Evolutionary conservation across 2,888 invertebrate species (phyloP).

Genomic region (Serripes groenlandicus): DNA sequence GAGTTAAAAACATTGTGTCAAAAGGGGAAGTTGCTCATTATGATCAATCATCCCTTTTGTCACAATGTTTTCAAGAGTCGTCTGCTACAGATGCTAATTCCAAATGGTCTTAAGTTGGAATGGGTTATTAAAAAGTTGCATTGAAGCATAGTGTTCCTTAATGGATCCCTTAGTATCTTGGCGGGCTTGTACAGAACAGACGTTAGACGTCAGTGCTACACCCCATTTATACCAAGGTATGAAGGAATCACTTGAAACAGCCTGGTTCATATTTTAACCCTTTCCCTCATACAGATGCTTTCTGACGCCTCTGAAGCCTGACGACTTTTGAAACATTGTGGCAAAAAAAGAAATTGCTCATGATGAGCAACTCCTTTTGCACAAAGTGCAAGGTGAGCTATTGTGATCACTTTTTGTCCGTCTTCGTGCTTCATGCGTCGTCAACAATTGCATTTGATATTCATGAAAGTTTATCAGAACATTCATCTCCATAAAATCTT

Average conservation of each 20-base stretch:
- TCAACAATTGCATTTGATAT: too few species aligned
- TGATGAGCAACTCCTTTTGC: too few species aligned
- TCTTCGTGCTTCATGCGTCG: too few species aligned
- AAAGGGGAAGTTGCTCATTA: neutral
- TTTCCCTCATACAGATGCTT: neutral
- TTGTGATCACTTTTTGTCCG: too few species aligned
- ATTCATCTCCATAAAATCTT: too few species aligned
- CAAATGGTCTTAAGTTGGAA: too few species aligned
- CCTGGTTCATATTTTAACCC: neutral
- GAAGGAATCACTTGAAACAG: neutral
- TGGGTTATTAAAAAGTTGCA: too few species aligned
- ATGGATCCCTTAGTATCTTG: neutral
- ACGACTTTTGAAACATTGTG: neutral
- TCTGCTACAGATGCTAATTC: too few species aligned
- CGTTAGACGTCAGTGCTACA: neutral
- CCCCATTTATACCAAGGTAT: constrained; percentile 5
- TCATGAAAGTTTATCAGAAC: too few species aligned
- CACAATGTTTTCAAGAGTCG: neutral
- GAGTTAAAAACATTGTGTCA: neutral
- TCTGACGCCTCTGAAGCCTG: neutral
- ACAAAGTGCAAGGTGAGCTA: too few species aligned
- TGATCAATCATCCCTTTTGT: neutral
- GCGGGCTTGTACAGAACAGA: neutral
- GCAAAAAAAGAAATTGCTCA: too few species aligned
- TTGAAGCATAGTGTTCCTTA: neutral